These are phyloP conservation scores for Yponomeuta cagnagella DNA, from an alignment of 2,888 invertebrate genomes.

Conservation along the genomic window DNA sequence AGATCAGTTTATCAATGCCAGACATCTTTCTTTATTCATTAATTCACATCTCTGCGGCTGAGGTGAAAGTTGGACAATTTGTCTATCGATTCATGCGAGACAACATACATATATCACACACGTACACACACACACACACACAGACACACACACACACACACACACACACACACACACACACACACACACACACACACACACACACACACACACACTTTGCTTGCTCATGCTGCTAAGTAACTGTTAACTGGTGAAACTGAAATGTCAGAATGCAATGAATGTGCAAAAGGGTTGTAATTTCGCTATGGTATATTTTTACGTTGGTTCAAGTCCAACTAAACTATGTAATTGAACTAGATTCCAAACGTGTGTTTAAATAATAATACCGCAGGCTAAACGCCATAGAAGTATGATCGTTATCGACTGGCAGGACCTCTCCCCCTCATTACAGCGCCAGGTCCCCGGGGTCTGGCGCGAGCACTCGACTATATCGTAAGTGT, in stretches of 20 bases:
- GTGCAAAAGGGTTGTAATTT: neutral
- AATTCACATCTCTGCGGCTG: neutral
- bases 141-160: too few relatives aligned
- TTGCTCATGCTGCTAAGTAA: neutral
- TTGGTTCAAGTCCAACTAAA: neutral
- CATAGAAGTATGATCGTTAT: conserved; percentile 41
- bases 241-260: neutral
- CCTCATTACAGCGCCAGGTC: conserved; percentile 45
- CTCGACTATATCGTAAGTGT: conserved; percentile 67
- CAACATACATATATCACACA: neutral
- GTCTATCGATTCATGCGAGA: neutral
- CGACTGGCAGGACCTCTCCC: conserved; percentile 38
- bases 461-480: conserved; percentile 52
- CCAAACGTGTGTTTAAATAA: neutral
- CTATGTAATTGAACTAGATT: neutral
- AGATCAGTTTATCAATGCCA: conserved; percentile 3
- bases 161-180: neutral
- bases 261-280: neutral
- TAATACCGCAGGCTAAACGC: conserved; percentile 32
- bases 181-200: too few relatives aligned
- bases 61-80: neutral
- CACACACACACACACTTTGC: neutral
- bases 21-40: conserved; percentile 1
- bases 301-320: neutral
- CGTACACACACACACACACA: neutral